Conservation (phyloP, 2,888 invertebrate genomes). For the Oligia latruncula region DNA sequence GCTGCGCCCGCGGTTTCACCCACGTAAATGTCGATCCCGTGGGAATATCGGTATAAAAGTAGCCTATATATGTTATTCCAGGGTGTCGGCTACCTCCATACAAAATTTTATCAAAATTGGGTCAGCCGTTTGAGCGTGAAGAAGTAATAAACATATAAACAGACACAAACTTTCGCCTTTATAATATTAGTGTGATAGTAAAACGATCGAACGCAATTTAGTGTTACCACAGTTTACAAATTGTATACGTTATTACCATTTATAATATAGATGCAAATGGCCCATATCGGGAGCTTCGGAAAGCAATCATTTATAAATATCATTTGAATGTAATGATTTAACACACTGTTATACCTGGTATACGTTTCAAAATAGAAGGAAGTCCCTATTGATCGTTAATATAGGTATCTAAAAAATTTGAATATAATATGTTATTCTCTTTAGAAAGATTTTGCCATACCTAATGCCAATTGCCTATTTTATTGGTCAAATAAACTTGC, state of each 20-base stretch:
- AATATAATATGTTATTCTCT: conserved; percentile 2
- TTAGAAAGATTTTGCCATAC: not conserved
- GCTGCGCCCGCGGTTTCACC: too few relatives aligned
- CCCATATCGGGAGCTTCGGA: not conserved
- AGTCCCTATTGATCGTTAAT: not conserved
- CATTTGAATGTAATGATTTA: not conserved
- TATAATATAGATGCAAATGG: not conserved
- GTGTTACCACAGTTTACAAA: not conserved
- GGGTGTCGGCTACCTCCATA: too few relatives aligned
- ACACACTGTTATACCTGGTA: not conserved
- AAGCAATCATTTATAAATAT: not conserved
- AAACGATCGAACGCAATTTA: not conserved
- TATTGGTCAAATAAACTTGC: conserved; percentile 9
- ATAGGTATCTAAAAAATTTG: too few relatives aligned
- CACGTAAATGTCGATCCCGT: too few relatives aligned
- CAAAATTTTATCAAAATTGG: too few relatives aligned
- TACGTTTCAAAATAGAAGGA: not conserved
- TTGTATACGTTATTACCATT: not conserved
- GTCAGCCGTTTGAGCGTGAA: too few relatives aligned
- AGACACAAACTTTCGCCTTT: too few relatives aligned
- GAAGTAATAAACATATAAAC: too few relatives aligned
- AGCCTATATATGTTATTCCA: too few relatives aligned
- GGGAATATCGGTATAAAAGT: too few relatives aligned
- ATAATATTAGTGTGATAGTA: too few relatives aligned
- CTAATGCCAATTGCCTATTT: conserved; percentile 6